Percentiles rank a stretch among this genome's conserved stretches.
Evolutionary conservation across 2,888 invertebrate species (phyloP).

Genomic region (Eristalis pertinax): DNA sequence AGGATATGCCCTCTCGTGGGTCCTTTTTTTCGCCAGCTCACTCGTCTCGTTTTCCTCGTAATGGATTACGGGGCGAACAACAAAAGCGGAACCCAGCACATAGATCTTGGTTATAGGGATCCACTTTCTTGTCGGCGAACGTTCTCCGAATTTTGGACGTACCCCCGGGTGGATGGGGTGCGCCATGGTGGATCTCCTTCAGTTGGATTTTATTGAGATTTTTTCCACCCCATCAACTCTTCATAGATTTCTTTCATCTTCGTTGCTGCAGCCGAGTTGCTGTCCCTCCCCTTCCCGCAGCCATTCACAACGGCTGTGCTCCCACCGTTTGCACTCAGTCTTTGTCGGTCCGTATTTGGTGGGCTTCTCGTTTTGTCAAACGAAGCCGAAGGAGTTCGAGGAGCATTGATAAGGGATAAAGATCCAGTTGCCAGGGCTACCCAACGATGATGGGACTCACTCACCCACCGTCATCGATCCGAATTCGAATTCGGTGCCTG

Average conservation of each 20-base stretch:
- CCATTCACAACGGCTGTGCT: neutral
- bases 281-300: neutral
- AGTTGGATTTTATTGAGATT: slow-evolving; percentile 55
- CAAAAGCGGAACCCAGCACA: slow-evolving; percentile 23
- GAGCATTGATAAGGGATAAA: neutral
- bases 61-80: slow-evolving; percentile 28
- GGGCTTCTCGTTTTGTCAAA: neutral
- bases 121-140: slow-evolving; percentile 17
- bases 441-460: neutral
- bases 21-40: slow-evolving; percentile 13
- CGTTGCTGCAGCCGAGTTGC: slow-evolving; percentile 45
- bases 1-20: slow-evolving; percentile 20
- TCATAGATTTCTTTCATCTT: slow-evolving; percentile 54
- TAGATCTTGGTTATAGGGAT: slow-evolving; percentile 47
- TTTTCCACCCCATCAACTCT: slow-evolving; percentile 58
- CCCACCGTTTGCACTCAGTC: neutral
- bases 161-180: neutral
- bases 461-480: neutral
- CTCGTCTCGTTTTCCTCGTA: slow-evolving; percentile 11
- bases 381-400: neutral
- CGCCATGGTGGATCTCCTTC: slow-evolving; percentile 29
- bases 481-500: neutral
- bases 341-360: neutral
- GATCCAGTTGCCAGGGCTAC: neutral
- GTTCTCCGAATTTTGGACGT: neutral